phyloP scores from a whole-genome alignment of 1,140 invertebrate genomes.

The Drosophila mojavensis region DNA sequence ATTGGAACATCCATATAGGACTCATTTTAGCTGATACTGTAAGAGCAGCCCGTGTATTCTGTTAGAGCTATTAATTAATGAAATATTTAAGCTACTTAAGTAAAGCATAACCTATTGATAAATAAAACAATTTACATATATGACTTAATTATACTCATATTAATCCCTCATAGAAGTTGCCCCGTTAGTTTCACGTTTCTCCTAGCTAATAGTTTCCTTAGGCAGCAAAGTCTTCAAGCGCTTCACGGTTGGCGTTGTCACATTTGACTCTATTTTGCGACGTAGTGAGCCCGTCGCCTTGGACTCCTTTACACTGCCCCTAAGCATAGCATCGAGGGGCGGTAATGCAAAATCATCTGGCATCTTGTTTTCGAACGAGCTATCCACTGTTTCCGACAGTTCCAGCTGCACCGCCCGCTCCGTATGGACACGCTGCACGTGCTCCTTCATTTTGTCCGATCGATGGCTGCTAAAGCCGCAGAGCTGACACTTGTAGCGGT shows the following conservation, averaged over 20 bases:
- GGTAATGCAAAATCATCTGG: conserved; percentile 71
- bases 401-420: conserved; percentile 82
- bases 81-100: too few relatives aligned
- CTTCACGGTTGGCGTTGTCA: conserved; percentile 28
- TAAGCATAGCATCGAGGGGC: conserved; percentile 28
- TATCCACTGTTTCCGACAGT: conserved; percentile 76
- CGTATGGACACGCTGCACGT: conserved; percentile 84
- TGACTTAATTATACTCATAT: too few relatives aligned
- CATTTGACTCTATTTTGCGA: neutral
- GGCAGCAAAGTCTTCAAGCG: conserved; percentile 59
- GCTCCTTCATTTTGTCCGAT: conserved; percentile 86
- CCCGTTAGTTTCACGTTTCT: neutral
- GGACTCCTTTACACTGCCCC: neutral
- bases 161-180: too few relatives aligned
- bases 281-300: neutral
- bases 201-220: conserved; percentile 33
- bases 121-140: too few relatives aligned
- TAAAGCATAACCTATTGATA: too few relatives aligned
- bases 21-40: too few relatives aligned
- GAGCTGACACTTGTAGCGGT: conserved; percentile 81
- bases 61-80: too few relatives aligned
- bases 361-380: conserved; percentile 68
- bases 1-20: too few relatives aligned
- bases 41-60: too few relatives aligned
- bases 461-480: conserved; percentile 85